Evolutionary conservation across 2,797 vertebrate species (phyloP), one percentile per base, ranked within the genome.

Genomic region (Halcyon smyrnensis): DNA sequence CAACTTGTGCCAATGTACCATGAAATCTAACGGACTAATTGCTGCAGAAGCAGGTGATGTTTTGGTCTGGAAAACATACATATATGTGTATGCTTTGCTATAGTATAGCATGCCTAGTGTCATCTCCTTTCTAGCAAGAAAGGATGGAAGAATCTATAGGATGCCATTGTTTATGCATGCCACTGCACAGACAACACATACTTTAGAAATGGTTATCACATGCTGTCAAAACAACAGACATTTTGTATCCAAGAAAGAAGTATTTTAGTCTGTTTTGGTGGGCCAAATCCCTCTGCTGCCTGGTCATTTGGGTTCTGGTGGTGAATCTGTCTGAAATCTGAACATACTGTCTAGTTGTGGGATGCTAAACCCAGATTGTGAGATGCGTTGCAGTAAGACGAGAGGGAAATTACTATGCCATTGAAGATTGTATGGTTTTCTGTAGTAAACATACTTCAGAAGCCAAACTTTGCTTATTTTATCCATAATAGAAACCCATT

Each of bases 1-100:
- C 39, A 77, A 16, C 41, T 6, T 25, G 84, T 43, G 30, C 75
- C 53, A 45, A 12, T 2, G 20, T 6, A 4, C 36, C 32, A 1
- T 3, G 64, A 80, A 76, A 85, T 9, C 45, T 70, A 65, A 54
- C 3, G 51, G 45, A 37, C 5, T 8, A 24, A 4, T 30, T 70
- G 63, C 70, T 87, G 77, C 19, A 39, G 63, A 48, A 64, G 41
- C 75, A 85, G 75, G 53, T 27, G 64, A 27, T 30, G 45, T 12
- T 54, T 27, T 30, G 75, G 11, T 12, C 69, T 84, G 65, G 60
- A 81, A 68, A 90, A 71, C 1, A 8, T 0, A 5, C 9, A 3
- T 0, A 1, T 1, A 1, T 14, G 6, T 14, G 8, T 9, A 0
- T 3, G 20, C 5, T 78, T 18, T 59, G 18, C 51, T 56, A 6